Conservation (phyloP, 2,113 vertebrate species). For the Cyanoderma ruficeps region DNA sequence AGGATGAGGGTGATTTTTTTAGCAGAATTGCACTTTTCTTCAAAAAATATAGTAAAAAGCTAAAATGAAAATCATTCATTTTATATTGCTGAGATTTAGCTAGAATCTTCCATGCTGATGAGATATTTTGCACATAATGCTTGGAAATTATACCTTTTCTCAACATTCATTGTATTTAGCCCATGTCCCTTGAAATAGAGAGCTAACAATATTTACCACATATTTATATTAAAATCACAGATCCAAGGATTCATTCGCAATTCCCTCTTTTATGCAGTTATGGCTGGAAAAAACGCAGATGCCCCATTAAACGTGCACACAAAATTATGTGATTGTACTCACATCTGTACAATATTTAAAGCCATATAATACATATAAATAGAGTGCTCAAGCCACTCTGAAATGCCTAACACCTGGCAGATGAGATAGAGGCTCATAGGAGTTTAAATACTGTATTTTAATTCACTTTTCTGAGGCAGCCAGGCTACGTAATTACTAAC, state of each 20-base stretch:
- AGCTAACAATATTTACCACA: conserved; percentile 58
- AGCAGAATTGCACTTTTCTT: neutral
- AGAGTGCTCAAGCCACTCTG: conserved; percentile 51
- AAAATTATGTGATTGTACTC: conserved; percentile 21
- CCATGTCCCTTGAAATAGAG: neutral
- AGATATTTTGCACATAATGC: conserved; percentile 36
- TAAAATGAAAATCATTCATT: neutral
- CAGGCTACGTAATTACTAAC: conserved; percentile 62
- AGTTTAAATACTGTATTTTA: conserved; percentile 74
- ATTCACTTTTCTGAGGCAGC: conserved; percentile 67
- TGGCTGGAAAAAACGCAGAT: conserved; percentile 14
- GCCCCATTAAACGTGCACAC: conserved; percentile 18
- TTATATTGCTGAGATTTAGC: neutral
- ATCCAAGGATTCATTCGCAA: conserved; percentile 21
- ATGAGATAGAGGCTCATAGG: conserved; percentile 55
- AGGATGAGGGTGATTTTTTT: fast-evolving
- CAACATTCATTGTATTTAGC: conserved; percentile 19
- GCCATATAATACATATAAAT: conserved; percentile 63
- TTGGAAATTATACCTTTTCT: conserved; percentile 41
- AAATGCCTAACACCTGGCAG: conserved; percentile 72
- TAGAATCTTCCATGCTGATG: neutral
- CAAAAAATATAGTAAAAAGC: neutral
- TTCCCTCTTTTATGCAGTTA: conserved; percentile 37
- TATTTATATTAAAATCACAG: conserved; percentile 58
- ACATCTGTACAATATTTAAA: conserved; percentile 71